phyloP scores from a whole-genome alignment of 1,140 invertebrate species.

The Macrobrachium rosenbergii region DNA sequence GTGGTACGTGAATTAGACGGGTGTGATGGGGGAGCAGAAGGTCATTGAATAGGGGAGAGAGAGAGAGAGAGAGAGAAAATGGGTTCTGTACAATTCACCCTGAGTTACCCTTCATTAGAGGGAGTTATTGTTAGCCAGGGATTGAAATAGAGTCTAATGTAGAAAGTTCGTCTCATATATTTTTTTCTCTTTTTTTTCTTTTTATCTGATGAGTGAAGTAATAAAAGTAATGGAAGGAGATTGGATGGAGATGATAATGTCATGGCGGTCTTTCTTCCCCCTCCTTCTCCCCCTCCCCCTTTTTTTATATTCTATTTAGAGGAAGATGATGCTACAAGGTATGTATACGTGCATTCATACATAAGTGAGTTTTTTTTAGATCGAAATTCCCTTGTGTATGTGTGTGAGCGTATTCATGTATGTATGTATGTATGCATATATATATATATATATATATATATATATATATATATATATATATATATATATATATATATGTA shows the following conservation, averaged over 20 bases:
- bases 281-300: neutral
- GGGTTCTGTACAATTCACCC: neutral
- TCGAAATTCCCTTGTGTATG: neutral
- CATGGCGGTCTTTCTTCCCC: neutral
- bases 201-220: no score
- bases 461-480: neutral
- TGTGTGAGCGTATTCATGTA: constrained; percentile 9
- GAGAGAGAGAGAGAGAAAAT: neutral
- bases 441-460: no score
- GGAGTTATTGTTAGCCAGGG: neutral
- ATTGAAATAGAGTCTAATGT: neutral
- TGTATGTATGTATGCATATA: neutral
- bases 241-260: neutral
- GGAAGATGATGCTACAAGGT: no score
- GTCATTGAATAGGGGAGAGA: no score
- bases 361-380: neutral
- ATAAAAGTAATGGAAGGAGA: neutral
- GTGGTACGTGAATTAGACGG: no score
- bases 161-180: neutral
- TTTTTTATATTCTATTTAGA: neutral
- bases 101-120: neutral
- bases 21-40: no score
- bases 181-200: neutral
- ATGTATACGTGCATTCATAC: no score
- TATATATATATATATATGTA: no score